A percentile compares a stretch with the other conserved stretches of the same genome.
These are phyloP conservation scores for Progne subis DNA, from an alignment of 2,113 vertebrate species.

Conservation along the genomic window DNA sequence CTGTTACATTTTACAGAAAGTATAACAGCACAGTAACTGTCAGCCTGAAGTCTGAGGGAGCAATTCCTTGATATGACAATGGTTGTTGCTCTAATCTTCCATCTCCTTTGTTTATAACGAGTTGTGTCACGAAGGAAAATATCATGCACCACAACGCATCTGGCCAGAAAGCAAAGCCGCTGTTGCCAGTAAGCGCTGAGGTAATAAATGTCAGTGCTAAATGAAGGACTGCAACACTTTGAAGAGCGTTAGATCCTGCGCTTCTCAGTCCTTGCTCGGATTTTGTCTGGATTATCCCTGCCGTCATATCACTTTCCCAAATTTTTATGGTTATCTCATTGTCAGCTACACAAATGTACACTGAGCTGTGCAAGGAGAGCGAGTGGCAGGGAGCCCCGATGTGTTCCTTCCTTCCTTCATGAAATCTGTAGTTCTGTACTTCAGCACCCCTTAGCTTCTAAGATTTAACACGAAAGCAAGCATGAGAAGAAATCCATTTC, in stretches of 20 bases:
- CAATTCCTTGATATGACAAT: background rate
- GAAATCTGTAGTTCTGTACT: background rate
- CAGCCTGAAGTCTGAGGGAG: background rate
- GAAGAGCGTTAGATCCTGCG: background rate
- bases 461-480: background rate
- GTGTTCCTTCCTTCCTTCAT: background rate
- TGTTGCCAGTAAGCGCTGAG: background rate
- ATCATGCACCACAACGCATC: background rate
- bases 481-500: background rate
- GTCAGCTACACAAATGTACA: background rate
- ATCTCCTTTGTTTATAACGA: background rate
- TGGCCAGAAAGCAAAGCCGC: background rate
- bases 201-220: constrained; percentile 12
- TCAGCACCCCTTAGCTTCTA: background rate
- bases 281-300: background rate
- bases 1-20: background rate
- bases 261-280: background rate
- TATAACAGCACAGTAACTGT: background rate
- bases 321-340: background rate
- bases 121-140: background rate
- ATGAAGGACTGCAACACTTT: background rate
- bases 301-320: background rate
- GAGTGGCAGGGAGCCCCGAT: background rate
- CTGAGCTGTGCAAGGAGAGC: background rate
- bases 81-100: background rate